Base-by-base conservation (phyloP, 2,888 invertebrate genomes). In the Frankliniella intonsa region DNA sequence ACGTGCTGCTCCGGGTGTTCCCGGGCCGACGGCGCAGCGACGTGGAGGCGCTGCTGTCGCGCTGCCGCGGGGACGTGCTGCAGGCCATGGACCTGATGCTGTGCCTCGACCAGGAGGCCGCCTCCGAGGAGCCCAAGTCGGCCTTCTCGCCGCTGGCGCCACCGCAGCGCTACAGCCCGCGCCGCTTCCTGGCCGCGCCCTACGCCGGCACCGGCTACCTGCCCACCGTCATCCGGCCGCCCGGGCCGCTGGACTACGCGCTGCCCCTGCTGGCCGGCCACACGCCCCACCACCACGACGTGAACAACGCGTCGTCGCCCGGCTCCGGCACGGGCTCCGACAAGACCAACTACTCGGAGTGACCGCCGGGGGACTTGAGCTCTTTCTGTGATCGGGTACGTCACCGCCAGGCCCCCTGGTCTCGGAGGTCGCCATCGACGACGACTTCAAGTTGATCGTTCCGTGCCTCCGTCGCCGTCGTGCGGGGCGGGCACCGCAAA, bases 81-180 rank as follows among this genome's bases (percentile, higher is more conserved):
- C 94, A 96, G 85, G 97, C 97, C 0, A 97, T 98, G 92, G 97
- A 98, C 87, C 92, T 95, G 87, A 93, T 98, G 91, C 79, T 55
- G 50, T 76, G 51, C 81, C 22, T 49, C 79, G 49, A 79, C 81
- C 79, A 49, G 49, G 76, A 69, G 27, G 49, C 49, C 11, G 49
- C 19, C 19, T 14, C n/a, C 49, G 84, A 84, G 55, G 85, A 91
- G 84, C 91, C 92, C 0, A 91, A 92, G 82, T 95, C 95, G 0
- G 95, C 95, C 11, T 95, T 95, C 87, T 94, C 94, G 0, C 95
- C 95, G 0, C 87, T 95, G 84, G 92, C 90, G 8, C 90, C 88
- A 84, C 92, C 89, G 3, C 87, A 88, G 69, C 90, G 90, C 82
- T 90, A 94, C n/a, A 81, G 83, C 50, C 85, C 85, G 17, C 91